Percentiles rank a stretch among this genome's conserved stretches.
Evolutionary conservation across 2,113 vertebrate species (phyloP).

Genomic region (Gymnogyps californianus): DNA sequence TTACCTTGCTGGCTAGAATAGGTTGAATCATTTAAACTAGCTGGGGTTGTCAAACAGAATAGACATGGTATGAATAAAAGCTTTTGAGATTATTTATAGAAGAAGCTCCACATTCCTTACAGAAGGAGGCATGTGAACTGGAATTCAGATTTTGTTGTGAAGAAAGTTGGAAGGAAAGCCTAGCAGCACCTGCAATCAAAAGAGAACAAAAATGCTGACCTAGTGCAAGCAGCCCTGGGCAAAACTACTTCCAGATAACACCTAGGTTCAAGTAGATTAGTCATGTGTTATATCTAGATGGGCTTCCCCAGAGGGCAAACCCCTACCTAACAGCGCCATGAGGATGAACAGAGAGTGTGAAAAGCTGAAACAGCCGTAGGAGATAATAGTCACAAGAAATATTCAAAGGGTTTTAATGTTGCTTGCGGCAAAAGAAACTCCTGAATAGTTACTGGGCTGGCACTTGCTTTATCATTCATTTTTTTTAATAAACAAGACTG

Average conservation of each 20-base stretch:
- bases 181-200: not conserved
- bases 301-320: not conserved
- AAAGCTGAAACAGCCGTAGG: not conserved
- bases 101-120: not conserved
- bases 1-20: not conserved
- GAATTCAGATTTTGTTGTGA: not conserved
- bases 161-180: not conserved
- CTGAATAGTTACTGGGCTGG: not conserved
- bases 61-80: not conserved
- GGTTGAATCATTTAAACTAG: not conserved
- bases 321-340: not conserved
- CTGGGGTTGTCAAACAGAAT: not conserved
- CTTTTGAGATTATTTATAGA: not conserved
- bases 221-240: not conserved
- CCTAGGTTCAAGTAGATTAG: not conserved
- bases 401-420: not conserved
- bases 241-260: not conserved
- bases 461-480: not conserved
- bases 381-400: not conserved
- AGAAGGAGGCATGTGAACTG: not conserved
- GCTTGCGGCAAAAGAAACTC: not conserved
- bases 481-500: not conserved
- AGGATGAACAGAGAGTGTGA: not conserved
- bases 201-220: not conserved
- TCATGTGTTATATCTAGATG: not conserved